Conservation (phyloP, 2,113 vertebrate genomes). For the Apteryx mantelli region DNA sequence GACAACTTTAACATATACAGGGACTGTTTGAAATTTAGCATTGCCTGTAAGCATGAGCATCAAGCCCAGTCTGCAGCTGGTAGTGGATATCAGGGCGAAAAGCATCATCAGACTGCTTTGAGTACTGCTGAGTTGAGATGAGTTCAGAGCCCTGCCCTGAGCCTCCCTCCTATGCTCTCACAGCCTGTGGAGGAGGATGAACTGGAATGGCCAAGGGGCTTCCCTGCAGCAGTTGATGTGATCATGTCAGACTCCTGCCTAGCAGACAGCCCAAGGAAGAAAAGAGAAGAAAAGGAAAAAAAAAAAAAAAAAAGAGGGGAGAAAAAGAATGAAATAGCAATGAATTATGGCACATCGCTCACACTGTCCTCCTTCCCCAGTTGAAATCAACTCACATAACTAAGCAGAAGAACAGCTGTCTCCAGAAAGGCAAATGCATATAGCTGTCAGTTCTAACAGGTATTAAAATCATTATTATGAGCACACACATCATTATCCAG, state of each 20-base stretch:
- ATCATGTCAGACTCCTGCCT: not conserved
- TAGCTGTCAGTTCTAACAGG: slow-evolving; percentile 36
- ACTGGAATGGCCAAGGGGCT: slow-evolving; percentile 35
- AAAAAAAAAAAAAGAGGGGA: not conserved
- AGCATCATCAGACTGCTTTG: not conserved
- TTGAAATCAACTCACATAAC: slow-evolving; percentile 12
- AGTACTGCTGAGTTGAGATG: not conserved
- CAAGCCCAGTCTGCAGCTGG: not conserved
- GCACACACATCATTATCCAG: slow-evolving; percentile 26
- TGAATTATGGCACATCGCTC: not conserved
- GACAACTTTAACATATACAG: not conserved
- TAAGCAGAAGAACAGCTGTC: slow-evolving; percentile 35
- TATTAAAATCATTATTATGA: slow-evolving; percentile 21
- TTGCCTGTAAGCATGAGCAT: not conserved
- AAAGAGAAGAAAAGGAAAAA: not conserved
- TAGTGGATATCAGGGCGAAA: not conserved
- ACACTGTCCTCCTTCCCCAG: not conserved
- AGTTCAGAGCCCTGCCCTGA: not conserved
- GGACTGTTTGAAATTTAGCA: not conserved
- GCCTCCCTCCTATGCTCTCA: not conserved
- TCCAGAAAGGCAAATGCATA: not conserved
- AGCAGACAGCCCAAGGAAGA: not conserved
- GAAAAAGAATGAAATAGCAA: not conserved
- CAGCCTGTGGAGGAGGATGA: not conserved
- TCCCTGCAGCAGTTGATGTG: slow-evolving; percentile 36